Evolutionary conservation across 1,140 invertebrate species (phyloP), one percentile per base, ranked within the genome.

Genomic region (Harlomillsia oculata): DNA sequence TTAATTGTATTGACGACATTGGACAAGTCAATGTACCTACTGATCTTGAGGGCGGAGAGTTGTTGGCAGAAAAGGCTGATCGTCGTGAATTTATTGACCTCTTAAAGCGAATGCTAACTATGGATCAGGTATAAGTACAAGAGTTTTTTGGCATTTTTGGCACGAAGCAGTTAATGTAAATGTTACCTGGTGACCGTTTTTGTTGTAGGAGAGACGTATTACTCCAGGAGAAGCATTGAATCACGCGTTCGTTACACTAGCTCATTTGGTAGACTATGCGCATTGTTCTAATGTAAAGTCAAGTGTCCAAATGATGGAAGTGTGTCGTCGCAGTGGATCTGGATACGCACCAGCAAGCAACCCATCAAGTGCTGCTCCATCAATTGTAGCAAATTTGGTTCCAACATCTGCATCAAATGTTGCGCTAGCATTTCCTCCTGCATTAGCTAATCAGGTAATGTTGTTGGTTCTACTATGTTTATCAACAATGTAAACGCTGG

Each of bases 1-100:
- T 99, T 75, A 99, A 99, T 73, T 97, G 93, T 73, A 77, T 99
- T 43, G 97, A 99, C 69, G 97, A 99, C 72, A 99, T 99, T 72
- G 93, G 89, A 59, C 91, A 83, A 72, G 93, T 98, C 5, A 97
- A 97, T 74, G 92, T 97, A 48, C 92, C 93, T 36, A 95, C 89
- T 6, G 92, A 97, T 75, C 75, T 97, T 53, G 93, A 97, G 74
- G 91, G 93, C 4, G 87, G 88, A 59, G 92, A 98, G 71, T 74
- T 97, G 34, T 74, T 96, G 63, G 92, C 91, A 0, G 95, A 98
- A 71, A 97, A 97, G 71, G 87, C 89, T 8, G 94, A 98, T 71
- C 77, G 95, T 43, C 78, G 90, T 64, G 93, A 97, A 71, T 97
- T 97, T 67, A 96, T 98, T 68, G 93, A 97, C 74, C 78, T 97